phyloP scores from a whole-genome alignment of 2,888 invertebrate species.

The Spodoptera littoralis region DNA sequence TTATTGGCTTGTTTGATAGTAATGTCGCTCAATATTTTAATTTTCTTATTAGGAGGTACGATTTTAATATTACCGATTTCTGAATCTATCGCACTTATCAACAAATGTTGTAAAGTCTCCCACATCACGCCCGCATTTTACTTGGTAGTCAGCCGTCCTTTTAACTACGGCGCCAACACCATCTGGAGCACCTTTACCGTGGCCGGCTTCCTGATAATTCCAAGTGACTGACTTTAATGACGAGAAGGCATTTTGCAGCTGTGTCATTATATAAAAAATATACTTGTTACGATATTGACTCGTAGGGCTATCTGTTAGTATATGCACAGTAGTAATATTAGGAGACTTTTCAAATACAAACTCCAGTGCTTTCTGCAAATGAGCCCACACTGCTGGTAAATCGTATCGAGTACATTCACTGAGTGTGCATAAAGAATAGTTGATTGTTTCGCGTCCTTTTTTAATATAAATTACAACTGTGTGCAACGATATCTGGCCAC shows the following conservation, averaged over 20 bases:
- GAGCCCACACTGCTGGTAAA: conserved; percentile 23
- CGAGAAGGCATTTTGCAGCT: conserved; percentile 18
- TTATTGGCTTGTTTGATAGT: conserved; percentile 4
- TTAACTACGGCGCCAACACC: conserved; percentile 64
- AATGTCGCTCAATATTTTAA: conserved; percentile 6
- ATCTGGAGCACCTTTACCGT: conserved; percentile 67
- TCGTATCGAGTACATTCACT: conserved; percentile 36
- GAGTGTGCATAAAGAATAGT: conserved; percentile 26
- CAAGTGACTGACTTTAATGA: conserved; percentile 42
- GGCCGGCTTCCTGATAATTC: conserved; percentile 64
- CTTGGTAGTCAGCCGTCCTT: conserved; percentile 55
- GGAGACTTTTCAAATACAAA: conserved; percentile 22
- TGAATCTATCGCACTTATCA: conserved; percentile 6
- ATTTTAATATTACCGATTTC: conserved; percentile 4
- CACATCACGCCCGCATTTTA: conserved; percentile 28
- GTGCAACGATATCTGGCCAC: conserved; percentile 12
- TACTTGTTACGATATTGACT: conserved; percentile 33
- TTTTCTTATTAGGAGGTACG: not conserved
- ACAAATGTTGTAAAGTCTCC: conserved; percentile 20
- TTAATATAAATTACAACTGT: conserved; percentile 25
- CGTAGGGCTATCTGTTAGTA: conserved; percentile 34
- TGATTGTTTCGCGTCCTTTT: conserved; percentile 11
- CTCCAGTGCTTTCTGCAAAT: conserved; percentile 11
- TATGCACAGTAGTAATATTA: conserved; percentile 20
- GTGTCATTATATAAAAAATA: conserved; percentile 35